Percentiles rank a stretch among this genome's conserved stretches.
Evolutionary conservation across 2,888 invertebrate species (phyloP).

Genomic region (Julus scandinavius): DNA sequence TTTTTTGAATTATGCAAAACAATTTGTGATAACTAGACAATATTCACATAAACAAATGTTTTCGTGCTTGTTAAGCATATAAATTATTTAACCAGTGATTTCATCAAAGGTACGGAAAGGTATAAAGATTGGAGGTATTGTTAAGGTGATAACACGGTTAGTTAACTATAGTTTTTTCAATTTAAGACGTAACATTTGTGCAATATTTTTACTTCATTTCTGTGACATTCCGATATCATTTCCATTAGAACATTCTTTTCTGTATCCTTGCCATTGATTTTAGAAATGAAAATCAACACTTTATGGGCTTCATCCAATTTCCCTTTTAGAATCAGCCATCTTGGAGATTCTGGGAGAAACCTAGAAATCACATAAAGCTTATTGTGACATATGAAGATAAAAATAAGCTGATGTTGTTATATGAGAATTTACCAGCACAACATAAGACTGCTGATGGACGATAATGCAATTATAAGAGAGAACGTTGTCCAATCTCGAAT

Average conservation of each 20-base stretch:
- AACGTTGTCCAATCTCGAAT: conserved; percentile 14
- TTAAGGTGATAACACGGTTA: no score
- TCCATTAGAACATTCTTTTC: conserved; percentile 44
- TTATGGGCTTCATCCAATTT: conserved; percentile 13
- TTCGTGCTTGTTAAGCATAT: no score
- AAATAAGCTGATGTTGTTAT: not conserved
- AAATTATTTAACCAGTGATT: no score
- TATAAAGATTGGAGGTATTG: no score
- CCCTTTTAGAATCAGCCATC: conserved; percentile 50
- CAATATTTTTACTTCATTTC: conserved; percentile 34
- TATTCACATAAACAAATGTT: no score
- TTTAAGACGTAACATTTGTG: not conserved
- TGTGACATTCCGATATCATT: conserved; percentile 50
- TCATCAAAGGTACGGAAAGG: no score
- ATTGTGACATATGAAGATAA: not conserved
- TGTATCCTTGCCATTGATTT: conserved; percentile 15
- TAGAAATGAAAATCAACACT: conserved; percentile 18
- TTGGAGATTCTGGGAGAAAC: conserved; percentile 50
- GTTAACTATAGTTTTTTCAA: no score
- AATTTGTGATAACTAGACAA: no score
- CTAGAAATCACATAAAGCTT: not conserved
- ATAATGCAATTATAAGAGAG: conserved; percentile 40
- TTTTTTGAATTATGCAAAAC: no score
- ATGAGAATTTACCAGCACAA: conserved; percentile 40
- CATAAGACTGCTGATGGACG: not conserved